These are phyloP conservation scores for Cliona cf. orientalis DNA, from an alignment of 37 sponge, comb jelly and placozoan genomes.

Conservation along the genomic window DNA sequence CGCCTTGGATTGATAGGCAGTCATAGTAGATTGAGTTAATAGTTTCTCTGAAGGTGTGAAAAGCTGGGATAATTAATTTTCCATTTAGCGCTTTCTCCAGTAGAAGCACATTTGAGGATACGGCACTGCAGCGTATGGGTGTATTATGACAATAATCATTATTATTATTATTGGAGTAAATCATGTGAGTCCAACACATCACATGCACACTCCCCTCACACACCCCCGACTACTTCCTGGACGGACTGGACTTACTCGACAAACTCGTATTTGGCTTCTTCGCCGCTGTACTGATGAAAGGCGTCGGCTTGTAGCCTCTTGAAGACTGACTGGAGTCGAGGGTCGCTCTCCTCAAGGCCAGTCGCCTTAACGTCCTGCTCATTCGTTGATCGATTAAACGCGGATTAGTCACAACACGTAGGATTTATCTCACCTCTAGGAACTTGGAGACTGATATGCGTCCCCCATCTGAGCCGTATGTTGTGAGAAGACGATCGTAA, in stretches of 20 bases:
- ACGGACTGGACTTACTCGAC: conserved; percentile 9
- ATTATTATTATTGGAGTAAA: not conserved
- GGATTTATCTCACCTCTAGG: conserved; percentile 1
- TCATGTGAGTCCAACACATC: not conserved
- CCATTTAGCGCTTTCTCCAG: conserved; percentile 40
- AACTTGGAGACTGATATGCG: not conserved
- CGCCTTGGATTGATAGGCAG: conserved; percentile 21
- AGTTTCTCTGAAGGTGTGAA: conserved; percentile 13
- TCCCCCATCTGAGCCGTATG: not conserved
- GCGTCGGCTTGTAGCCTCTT: not conserved
- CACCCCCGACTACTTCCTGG: not conserved
- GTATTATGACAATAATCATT: not conserved
- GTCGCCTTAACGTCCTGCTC: conserved; percentile 22
- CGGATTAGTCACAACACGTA: no score
- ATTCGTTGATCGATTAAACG: not conserved
- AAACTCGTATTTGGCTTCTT: conserved; percentile 2
- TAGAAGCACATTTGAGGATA: conserved; percentile 10
- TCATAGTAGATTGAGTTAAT: conserved; percentile 40
- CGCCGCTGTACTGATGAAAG: not conserved
- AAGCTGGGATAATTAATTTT: conserved; percentile 70
- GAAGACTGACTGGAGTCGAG: conserved; percentile 14
- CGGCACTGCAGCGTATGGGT: not conserved
- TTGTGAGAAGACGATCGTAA: conserved; percentile 1
- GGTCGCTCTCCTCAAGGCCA: conserved; percentile 10
- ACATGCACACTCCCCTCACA: not conserved